Base-by-base conservation (phyloP, 2,888 invertebrate genomes). In the Tinea trinotella region DNA sequence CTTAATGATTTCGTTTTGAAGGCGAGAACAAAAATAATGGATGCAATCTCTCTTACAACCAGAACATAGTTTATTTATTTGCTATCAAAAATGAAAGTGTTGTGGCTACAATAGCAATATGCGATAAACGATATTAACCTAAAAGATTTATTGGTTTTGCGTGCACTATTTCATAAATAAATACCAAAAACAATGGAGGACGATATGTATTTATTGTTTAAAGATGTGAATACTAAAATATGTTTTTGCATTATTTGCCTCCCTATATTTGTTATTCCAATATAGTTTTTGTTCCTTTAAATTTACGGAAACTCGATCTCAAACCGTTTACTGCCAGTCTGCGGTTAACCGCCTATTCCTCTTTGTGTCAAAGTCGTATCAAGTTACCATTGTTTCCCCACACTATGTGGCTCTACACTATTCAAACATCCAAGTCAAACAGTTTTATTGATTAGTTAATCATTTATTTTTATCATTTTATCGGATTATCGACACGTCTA, bases 251-350 rank as follows among this genome's bases (percentile, higher is more conserved):
- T 2, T 30, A 30, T 30, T 4, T 30, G n/a, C n/a, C n/a, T n/a
- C n/a, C n/a, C n/a, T n/a, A n/a, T n/a, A n/a, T n/a, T n/a, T n/a
- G n/a, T n/a, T n/a, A n/a, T n/a, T n/a, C n/a, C n/a, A n/a, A n/a
- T n/a, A n/a, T n/a, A n/a, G 30, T 4, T 30, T 30, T 7, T 71
- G 71, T 69, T 74, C 70, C 70, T 76, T 74, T 77, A 73, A 71
- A 68, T 75, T 68, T 62, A 65, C 63, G 68, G 74, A 70, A 68
- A 77, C 67, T 64, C 64, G 67, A 76, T 68, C 67, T 62, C 59
- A 63, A 62, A 66, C 63, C 63, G 61, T 65, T 63, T 61, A 61
- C 64, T 60, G 61, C 63, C 62, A 59, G 56, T 48, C 65, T 70
- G 66, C 60, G 70, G 71, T 71, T 64, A 63, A 58, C 59, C 62